Evolutionary conservation across 2,797 vertebrate genomes (phyloP).

Genomic region (Melanogrammus aeglefinus): DNA sequence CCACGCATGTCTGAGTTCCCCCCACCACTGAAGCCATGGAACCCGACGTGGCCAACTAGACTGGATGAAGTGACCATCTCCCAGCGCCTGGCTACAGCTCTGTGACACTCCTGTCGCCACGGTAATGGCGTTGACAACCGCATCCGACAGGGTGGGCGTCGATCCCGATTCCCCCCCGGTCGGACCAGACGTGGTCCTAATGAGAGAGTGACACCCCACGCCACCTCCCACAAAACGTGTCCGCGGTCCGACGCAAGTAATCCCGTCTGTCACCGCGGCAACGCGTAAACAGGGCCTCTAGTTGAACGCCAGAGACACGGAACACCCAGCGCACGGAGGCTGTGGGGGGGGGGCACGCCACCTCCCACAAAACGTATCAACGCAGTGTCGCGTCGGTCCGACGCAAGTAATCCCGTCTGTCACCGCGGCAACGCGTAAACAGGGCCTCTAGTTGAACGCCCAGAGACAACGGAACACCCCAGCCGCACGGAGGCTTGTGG

Average conservation of each 20-base stretch:
- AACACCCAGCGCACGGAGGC: no score
- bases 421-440: background rate
- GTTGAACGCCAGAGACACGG: no score
- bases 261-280: slow-evolving; percentile 22
- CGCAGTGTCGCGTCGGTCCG: no score
- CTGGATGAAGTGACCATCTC: background rate
- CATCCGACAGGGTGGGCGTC: slow-evolving; percentile 56
- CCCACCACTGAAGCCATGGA: no score
- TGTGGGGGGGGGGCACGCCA: slow-evolving; percentile 2
- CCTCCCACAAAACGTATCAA: background rate
- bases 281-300: no score
- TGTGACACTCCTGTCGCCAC: slow-evolving; percentile 24
- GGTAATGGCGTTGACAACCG: slow-evolving; percentile 68
- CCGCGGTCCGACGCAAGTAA: background rate
- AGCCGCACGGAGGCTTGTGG: no score
- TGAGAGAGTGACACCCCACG: slow-evolving; percentile 57
- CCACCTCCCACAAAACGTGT: background rate
- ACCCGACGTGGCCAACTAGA: background rate
- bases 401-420: slow-evolving; percentile 15
- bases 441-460: no score
- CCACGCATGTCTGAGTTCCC: no score
- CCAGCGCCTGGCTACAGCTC: no score
- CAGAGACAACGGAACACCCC: no score
- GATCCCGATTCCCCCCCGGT: slow-evolving; percentile 31
- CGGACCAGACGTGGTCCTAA: slow-evolving; percentile 62